Conservation (phyloP, 2,113 vertebrate genomes). For the Xiphias gladius region DNA sequence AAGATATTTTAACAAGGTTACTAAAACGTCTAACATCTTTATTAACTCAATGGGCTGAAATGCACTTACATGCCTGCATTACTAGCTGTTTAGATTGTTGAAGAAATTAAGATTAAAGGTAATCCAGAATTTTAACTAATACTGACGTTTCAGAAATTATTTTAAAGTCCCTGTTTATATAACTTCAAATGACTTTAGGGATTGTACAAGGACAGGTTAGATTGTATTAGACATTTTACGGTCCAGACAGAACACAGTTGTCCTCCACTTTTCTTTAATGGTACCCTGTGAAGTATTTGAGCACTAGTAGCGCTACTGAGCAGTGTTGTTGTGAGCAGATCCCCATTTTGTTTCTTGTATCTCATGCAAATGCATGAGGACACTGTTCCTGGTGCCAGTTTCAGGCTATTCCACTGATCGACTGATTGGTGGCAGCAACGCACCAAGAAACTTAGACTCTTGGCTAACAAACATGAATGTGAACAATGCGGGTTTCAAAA, state of each 20-base stretch:
- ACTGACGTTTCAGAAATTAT: background rate
- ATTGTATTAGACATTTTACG: background rate
- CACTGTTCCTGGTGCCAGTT: background rate
- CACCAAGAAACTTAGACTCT: background rate
- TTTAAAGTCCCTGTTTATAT: background rate
- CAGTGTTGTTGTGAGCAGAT: background rate
- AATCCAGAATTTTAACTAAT: background rate
- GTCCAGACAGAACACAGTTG: background rate
- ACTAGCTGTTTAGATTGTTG: background rate
- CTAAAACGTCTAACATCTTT: background rate
- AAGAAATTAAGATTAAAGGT: background rate
- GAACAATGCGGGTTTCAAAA: background rate
- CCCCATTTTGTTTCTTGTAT: background rate
- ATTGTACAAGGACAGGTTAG: background rate
- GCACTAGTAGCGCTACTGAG: background rate
- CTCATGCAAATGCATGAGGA: background rate
- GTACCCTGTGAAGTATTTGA: background rate
- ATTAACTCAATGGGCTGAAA: background rate
- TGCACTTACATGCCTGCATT: background rate
- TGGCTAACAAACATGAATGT: too few relatives aligned
- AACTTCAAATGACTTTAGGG: background rate
- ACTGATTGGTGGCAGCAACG: background rate
- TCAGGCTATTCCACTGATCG: background rate
- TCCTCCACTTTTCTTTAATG: background rate
- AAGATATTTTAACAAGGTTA: constrained; percentile 13